Percentiles rank a stretch among this genome's conserved stretches.
Evolutionary conservation across 92 coral and sea anemone species (phyloP).

Genomic region (Parazoanthus darwini): DNA sequence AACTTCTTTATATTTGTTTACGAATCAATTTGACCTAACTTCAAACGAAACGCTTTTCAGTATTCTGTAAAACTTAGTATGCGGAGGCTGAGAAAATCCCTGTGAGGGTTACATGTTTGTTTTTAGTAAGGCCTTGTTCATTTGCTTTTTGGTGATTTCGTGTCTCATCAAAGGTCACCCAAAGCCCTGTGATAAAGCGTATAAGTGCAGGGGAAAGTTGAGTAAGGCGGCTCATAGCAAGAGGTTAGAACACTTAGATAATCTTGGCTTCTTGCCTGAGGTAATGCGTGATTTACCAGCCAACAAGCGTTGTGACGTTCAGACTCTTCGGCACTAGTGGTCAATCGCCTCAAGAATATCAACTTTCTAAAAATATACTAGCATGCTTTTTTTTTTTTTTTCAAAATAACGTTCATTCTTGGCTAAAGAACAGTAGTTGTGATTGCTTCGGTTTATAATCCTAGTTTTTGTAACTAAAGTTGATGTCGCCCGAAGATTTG

Average conservation of each 20-base stretch:
- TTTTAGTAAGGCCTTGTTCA: neutral
- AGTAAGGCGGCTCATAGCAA: neutral
- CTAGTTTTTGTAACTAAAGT: neutral
- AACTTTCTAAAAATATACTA: constrained; percentile 15
- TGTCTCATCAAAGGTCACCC: neutral
- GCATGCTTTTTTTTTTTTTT: neutral
- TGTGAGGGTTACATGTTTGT: neutral
- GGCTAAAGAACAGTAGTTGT: neutral
- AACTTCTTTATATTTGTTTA: neutral
- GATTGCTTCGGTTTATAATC: neutral
- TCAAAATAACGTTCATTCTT: neutral
- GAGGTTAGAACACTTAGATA: neutral
- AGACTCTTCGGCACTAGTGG: constrained; percentile 36
- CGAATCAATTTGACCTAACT: neutral
- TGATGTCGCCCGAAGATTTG: neutral
- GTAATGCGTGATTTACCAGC: constrained; percentile 42
- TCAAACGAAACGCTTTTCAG: neutral
- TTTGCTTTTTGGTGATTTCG: neutral
- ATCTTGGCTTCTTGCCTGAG: constrained; percentile 40
- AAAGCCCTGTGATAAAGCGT: neutral
- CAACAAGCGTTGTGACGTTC: constrained; percentile 23
- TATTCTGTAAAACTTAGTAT: neutral
- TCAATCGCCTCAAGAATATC: neutral
- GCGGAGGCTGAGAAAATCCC: neutral
- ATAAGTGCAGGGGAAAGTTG: neutral